A percentile compares a stretch with the other conserved stretches of the same genome.
These are phyloP conservation scores for Machimus rusticus DNA, from an alignment of 2,888 invertebrate genomes.

Conservation along the genomic window DNA sequence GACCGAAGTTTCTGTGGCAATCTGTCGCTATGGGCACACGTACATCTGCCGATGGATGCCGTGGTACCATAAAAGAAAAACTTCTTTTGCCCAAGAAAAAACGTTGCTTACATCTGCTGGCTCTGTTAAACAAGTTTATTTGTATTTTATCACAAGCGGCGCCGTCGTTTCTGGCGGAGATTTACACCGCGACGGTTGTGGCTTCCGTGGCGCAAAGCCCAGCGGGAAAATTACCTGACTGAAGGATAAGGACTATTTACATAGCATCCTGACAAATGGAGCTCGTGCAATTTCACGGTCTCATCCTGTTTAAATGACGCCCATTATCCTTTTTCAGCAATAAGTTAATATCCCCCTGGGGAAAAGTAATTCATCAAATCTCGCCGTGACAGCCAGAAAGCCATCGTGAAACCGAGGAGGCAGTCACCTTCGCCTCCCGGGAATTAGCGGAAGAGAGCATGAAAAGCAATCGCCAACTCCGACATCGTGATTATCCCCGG, in stretches of 20 bases:
- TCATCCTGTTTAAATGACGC: constrained; percentile 22
- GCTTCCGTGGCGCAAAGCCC: background rate
- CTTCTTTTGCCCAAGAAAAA: background rate
- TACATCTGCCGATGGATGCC: background rate
- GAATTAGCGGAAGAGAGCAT: constrained; percentile 3
- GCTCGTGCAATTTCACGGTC: constrained; percentile 22
- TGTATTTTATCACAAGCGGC: background rate
- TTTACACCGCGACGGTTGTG: background rate
- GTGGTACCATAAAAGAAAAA: background rate
- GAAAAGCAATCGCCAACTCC: constrained; percentile 35
- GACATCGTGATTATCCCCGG: constrained; percentile 33
- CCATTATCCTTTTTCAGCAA: constrained; percentile 11
- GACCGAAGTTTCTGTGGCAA: background rate
- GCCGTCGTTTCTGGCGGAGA: background rate
- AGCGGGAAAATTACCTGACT: background rate
- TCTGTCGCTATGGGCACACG: background rate
- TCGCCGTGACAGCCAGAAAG: background rate
- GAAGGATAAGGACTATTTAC: background rate
- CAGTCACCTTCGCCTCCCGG: constrained; percentile 13
- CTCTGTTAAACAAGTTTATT: background rate
- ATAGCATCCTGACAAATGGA: background rate
- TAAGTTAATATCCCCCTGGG: constrained; percentile 21
- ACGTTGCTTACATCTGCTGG: background rate
- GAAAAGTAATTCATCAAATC: constrained; percentile 40
- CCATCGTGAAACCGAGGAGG: background rate